Conservation (phyloP, 2,888 invertebrate species). For the Monoplex corrugatus region DNA sequence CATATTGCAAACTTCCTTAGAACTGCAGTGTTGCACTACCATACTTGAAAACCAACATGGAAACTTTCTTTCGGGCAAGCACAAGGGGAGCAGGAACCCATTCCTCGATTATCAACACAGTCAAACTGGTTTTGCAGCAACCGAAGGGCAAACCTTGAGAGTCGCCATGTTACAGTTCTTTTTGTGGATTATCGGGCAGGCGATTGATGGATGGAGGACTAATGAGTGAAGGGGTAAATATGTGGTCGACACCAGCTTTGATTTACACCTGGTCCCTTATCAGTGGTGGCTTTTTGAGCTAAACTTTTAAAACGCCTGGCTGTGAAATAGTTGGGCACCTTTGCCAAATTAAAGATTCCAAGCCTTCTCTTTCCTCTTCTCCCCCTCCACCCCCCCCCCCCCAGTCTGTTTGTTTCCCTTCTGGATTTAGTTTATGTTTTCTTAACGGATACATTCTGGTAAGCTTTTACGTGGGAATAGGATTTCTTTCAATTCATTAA, state of each 20-base stretch:
- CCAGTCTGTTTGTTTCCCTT: background rate
- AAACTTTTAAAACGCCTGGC: background rate
- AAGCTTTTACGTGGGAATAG: too few relatives aligned
- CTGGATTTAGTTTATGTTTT: background rate
- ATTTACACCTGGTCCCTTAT: constrained; percentile 20
- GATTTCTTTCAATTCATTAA: too few relatives aligned
- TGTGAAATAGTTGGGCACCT: constrained; percentile 27
- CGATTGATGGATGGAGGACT: background rate
- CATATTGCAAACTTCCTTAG: background rate
- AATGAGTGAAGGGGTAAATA: constrained; percentile 1
- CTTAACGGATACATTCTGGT: too few relatives aligned
- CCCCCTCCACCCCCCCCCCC: too few relatives aligned
- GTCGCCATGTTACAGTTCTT: background rate
- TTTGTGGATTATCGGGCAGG: constrained; percentile 12
- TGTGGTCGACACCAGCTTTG: background rate
- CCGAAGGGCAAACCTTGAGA: background rate
- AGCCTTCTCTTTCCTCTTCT: too few relatives aligned
- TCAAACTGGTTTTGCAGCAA: background rate
- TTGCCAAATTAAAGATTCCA: background rate
- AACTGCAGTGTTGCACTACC: constrained; percentile 15
- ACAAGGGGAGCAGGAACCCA: background rate
- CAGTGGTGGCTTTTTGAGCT: constrained; percentile 31
- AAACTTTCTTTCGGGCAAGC: background rate
- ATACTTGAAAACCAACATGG: constrained; percentile 7
- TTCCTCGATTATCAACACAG: background rate